Base-by-base conservation (phyloP, 2,888 invertebrate genomes). In the Ichneumoninae sp. region DNA sequence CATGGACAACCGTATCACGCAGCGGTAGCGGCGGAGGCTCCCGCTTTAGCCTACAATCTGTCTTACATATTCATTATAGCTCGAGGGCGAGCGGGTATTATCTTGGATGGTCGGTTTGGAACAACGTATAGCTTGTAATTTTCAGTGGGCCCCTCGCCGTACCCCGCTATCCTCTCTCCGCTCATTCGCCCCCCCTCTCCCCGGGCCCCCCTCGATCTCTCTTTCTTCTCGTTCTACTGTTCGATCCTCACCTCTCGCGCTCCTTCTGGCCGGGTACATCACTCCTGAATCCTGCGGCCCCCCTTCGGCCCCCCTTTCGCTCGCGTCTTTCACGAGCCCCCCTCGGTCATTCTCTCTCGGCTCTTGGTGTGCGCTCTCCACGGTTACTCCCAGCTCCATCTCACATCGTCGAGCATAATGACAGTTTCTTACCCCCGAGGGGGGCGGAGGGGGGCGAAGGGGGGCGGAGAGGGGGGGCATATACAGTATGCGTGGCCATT, bases 1-100 rank as follows among this genome's bases (percentile, higher is more conserved):
- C 87, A 92, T 91, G 92, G 92, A 93, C 92, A 92, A 92, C 91
- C 92, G 92, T 93, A 93, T 93, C 93, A 91, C 92, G 92, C 92
- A 91, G 93, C 92, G 89, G 93, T 93, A 93, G 93, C 92, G 86
- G 88, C 90, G 88, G 90, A 92, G 91, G 92, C 91, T 93, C 91
- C 91, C 93, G 87, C 93, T 93, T 93, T 93, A 93, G 92, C 91
- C 93, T 93, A 93, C 93, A 93, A 93, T 93, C 93, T 93, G 93
- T 93, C 93, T 93, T 93, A 93, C 93, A 93, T 93, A 93, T 93
- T 93, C 93, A 93, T 93, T 93, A 93, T 93, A 91, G 93, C 93
- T 92, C 88, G 89, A 91, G 93, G 93, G 92, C 90, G 91, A 93
- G 90, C 92, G 88, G 92, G 93, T 93, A 93, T 93, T 93, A 93